Evolutionary conservation across 2,797 vertebrate species (phyloP), one percentile per base, ranked within the genome.

Genomic region (Graptemys geographica): DNA sequence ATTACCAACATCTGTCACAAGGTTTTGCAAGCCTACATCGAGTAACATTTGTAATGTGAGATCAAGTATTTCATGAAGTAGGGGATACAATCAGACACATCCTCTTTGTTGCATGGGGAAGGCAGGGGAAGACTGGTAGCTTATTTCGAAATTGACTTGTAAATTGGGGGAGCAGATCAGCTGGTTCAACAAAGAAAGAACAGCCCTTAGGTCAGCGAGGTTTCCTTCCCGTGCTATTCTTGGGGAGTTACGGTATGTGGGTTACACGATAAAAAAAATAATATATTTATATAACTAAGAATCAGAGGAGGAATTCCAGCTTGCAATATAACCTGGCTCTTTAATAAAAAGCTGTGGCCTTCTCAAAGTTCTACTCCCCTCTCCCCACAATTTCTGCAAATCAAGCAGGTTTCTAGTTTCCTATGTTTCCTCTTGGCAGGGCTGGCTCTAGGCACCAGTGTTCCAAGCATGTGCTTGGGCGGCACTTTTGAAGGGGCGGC

Each of bases 31-130:
- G 31, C 87, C 53, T 90, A 21, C 87, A 13, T 2, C 37, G 52
- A 94, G 10, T 78, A 92, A 56, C 28, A 55, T 74, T 47, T 65
- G 5, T 80, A 84, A 91, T 44, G 41, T 44, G 65, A 93, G 13
- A 83, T 86, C 82, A 52, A 5, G 92, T 95, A 76, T 93, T 95
- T 85, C 28, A 21, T 7, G 3, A 1, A 0, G 11, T 81, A 87
- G 33, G 23, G 23, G 8, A 41, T 91, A 47, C 83, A 87, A 41
- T 27, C 69, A 90, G 49, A 62, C 1, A 2, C 18, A 3, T 19
- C 33, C 16, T 65, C 33, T 65, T 5, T 69, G n/a, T 69, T n/a
- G n/a, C 33, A 37, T 69, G 33, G 16, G 62, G 65, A 19, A 37
- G n/a, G n/a, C 18, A 69, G 18, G 19, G 65, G 33, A 19, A 37